Evolutionary conservation across 2,797 vertebrate species (phyloP), one percentile per base, ranked within the genome.

Genomic region (Myotis vivesi): DNA sequence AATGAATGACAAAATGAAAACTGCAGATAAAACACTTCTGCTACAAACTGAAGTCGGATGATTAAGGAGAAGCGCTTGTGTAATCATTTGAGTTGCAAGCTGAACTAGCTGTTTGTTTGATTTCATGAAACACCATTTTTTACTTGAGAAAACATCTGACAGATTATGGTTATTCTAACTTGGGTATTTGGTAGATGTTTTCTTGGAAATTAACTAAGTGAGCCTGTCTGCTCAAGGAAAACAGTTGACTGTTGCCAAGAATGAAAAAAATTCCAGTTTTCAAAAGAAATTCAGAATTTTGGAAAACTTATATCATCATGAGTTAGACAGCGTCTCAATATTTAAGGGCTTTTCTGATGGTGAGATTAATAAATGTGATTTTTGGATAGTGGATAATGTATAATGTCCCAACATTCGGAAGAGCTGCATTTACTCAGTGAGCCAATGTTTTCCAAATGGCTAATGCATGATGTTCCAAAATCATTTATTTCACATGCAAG

Each of bases 251-350:
- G 41, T 76, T 85, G 49, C 46, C 68, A 88, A 22, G 38, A 23
- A 80, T 57, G 33, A 59, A 68, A 83, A 49, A 94, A 41, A 51
- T 81, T 33, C 1, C 72, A 69, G 59, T 20, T 92, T 95, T 88
- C 59, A 87, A 92, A 71, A 76, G 51, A 90, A 87, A 80, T 66
- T 72, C 95, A 59, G 72, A 92, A 94, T 76, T 92, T 69, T 71
- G 51, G 75, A 76, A 90, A 91, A 51, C 3, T 25, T 81, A 2
- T 25, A 38, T 64, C 28, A 62, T 25, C 6, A 19, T 64, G 51
- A 69, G 23, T 28, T 92, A 85, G 77, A 64, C 11, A 77, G 36
- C 6, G 46, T 76, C 76, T 62, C 23, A n/a, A 5, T 82, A 71
- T 49, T 81, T 91, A 89, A 91, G 20, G 81, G 66, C 55, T 68